Percentiles rank a stretch among this genome's conserved stretches.
phyloP scores from a whole-genome alignment of 2,113 vertebrate genomes.

The Toxotes chatareus region DNA sequence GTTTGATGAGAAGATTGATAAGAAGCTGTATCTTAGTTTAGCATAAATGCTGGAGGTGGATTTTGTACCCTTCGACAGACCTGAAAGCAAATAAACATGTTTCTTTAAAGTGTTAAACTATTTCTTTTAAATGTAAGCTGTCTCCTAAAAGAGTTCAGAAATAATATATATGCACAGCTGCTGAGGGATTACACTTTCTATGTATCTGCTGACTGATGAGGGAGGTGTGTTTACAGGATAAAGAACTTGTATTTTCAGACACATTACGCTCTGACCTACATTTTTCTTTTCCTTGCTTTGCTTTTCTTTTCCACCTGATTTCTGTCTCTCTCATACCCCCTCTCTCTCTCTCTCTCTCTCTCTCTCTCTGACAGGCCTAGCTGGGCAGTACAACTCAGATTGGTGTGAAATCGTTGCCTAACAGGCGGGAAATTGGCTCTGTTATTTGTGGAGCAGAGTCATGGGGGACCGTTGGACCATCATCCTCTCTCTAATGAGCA shows the following conservation, averaged over 20 bases:
- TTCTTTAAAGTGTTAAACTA: neutral
- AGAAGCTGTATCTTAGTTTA: too few relatives aligned
- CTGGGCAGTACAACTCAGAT: slow-evolving; percentile 78
- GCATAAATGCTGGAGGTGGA: too few relatives aligned
- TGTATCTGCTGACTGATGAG: slow-evolving; percentile 1
- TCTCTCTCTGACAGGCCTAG: slow-evolving; percentile 61
- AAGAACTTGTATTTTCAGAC: slow-evolving; percentile 43
- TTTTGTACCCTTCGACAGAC: too few relatives aligned
- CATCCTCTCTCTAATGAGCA: slow-evolving; percentile 82
- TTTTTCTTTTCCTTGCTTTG: slow-evolving; percentile 23
- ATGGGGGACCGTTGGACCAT: slow-evolving; percentile 77
- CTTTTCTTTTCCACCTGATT: slow-evolving; percentile 55
- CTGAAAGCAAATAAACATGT: too few relatives aligned
- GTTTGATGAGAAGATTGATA: too few relatives aligned
- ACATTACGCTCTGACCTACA: slow-evolving; percentile 62
- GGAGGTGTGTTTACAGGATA: slow-evolving; percentile 18
- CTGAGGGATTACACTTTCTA: neutral
- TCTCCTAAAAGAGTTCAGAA: neutral
- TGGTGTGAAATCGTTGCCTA: slow-evolving; percentile 86
- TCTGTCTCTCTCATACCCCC: neutral
- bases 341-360: slow-evolving; percentile 30
- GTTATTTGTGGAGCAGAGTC: slow-evolving; percentile 86
- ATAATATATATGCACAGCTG: neutral
- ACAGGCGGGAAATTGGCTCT: slow-evolving; percentile 85
- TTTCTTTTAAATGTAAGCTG: neutral